Base-by-base conservation (phyloP, 2,888 invertebrate species). In the Drosophila pseudotalamancana region DNA sequence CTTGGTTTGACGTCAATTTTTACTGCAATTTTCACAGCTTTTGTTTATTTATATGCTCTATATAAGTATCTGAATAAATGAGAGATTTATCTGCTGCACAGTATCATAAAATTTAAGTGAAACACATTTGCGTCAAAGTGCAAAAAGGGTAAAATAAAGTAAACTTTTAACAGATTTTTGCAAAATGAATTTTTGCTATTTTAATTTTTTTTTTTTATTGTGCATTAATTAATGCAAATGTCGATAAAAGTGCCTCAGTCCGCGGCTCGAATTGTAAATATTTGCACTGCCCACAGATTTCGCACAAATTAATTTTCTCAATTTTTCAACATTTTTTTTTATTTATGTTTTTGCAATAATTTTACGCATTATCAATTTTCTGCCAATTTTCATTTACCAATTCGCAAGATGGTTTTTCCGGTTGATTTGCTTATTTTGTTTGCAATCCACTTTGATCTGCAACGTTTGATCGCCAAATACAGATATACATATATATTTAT, bases 371-470 rank as follows among this genome's bases (percentile, higher is more conserved):
- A 73, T 64, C 54, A 68, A 64, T 71, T 73, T n/a, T 62, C 45
- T 32, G 34, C 32, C 50, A 48, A 67, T 63, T 74, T 65, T 45
- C 71, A 71, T 79, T 77, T 72, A 74, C 81, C 81, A 74, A 81
- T 75, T 79, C 61, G 45, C 59, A 54, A 31, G 51, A 46, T 66
- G 70, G 34, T 27, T 57, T 65, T 63, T 61, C 39, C 61, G 77
- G 62, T 56, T 79, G 76, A 77, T 77, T 80, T 73, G 64, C 37
- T 77, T 74, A 63, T 71, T 77, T 40, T 65, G 50, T 21, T 49
- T 62, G 31, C 50, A 12, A 18, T 34, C 51, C 67, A 72, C 78
- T 81, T 81, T 81, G 83, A 81, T 83, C 71, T 69, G 66, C n/a
- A 19, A 27, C 11, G 32, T 40, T 77, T 67, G 43, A 43, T 43